Base-by-base conservation (phyloP, 2,888 invertebrate species). In the Carcina quercana region DNA sequence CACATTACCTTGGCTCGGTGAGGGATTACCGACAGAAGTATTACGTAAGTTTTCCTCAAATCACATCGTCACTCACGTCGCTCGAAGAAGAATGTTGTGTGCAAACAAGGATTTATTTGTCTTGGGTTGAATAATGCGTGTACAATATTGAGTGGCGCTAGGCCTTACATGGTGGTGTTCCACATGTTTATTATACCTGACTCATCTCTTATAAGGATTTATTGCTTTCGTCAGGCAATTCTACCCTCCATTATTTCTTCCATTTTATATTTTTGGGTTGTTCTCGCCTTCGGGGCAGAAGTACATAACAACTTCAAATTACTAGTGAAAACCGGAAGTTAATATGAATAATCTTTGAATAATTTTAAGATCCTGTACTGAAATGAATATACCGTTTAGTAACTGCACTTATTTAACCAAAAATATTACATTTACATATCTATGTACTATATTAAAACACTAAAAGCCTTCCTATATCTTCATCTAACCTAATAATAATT, bases 41-140 rank as follows among this genome's bases (percentile, higher is more conserved):
- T 55, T 52, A 37, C 51, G 44, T 43, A 55, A 59, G 38, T 34
- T 45, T 50, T 43, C 45, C 43, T 48, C 38, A 46, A 43, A 50
- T 52, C 49, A 24, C 24, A 6, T 17, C 26, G 30, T 32, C 29
- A 35, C 15, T 7, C 5, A 1, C 19, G n/a, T n/a, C 13, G 4
- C 20, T 28, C 19, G 14, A 13, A 30, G 30, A 30, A 21, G 15
- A 15, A 21, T 27, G 11, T 3, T 19, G 21, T 32, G 15, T 13
- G 12, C 32, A 32, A 21, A 32, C 22, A 27, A 22, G n/a, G 14
- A 25, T 27, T 21, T 33, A 13, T 28, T 28, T 28, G 21, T 6
- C n/a, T 24, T 14, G 17, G 3, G 24, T 33, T 33, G 33, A 25
- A 28, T 28, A 28, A 33, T 27, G 22, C 22, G n/a, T 14, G 19